A percentile compares a stretch with the other conserved stretches of the same genome.
Conservation (phyloP, 2,113 vertebrate species). For the Oreamnos americanus region DNA sequence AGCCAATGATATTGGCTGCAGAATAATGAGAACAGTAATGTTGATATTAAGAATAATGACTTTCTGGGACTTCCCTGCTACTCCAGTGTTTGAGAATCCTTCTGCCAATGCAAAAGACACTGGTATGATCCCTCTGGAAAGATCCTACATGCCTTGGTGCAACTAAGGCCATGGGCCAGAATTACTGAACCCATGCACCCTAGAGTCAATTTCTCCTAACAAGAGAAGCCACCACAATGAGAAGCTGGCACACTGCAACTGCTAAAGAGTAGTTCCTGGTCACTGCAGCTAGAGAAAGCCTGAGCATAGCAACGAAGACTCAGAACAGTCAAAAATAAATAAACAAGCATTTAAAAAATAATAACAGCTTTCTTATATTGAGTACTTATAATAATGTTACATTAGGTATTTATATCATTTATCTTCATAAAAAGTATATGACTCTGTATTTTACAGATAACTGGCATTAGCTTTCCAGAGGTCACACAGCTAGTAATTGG, state of each 20-base stretch:
- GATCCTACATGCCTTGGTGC: neutral
- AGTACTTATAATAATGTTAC: neutral
- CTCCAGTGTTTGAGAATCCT: neutral
- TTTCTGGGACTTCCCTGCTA: neutral
- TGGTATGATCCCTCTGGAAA: neutral
- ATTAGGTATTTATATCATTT: neutral
- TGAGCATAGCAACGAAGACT: neutral
- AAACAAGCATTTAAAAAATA: neutral
- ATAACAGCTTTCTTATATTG: neutral
- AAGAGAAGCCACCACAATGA: neutral
- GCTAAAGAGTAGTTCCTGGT: neutral
- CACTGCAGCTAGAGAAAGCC: neutral
- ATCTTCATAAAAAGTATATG: neutral
- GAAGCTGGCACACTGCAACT: neutral
- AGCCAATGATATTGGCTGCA: neutral
- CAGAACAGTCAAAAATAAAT: neutral
- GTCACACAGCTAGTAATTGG: neutral
- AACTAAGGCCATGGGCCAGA: neutral
- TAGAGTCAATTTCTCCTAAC: neutral
- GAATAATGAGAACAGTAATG: neutral
- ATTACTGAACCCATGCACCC: neutral
- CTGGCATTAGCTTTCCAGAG: neutral
- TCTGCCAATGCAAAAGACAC: neutral
- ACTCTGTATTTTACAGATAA: neutral
- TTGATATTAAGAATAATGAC: neutral